Conservation (phyloP, 2,797 vertebrate genomes). For the Aulostomus chinensis region DNA sequence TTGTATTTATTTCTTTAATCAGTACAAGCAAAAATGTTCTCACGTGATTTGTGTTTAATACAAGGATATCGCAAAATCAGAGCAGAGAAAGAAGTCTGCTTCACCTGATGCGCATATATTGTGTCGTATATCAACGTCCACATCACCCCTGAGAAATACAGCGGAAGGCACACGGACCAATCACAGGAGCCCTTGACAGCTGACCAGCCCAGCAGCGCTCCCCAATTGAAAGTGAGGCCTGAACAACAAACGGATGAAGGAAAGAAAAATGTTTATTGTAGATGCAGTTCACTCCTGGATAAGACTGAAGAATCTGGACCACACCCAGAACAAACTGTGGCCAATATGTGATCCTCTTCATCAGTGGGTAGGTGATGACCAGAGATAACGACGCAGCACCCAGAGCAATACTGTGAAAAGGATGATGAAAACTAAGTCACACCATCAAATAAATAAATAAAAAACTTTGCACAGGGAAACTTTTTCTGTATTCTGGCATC, state of each 20-base stretch:
- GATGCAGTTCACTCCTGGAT: neutral
- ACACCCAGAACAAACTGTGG: constrained; percentile 92
- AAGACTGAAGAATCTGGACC: neutral
- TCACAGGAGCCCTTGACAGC: constrained; percentile 90
- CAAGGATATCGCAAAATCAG: too few species aligned
- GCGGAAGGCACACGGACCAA: constrained; percentile 91
- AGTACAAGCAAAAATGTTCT: too few species aligned
- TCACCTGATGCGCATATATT: constrained; percentile 97
- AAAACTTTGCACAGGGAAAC: too few species aligned
- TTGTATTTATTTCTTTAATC: too few species aligned
- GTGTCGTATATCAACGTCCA: constrained; percentile 97
- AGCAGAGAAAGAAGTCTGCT: too few species aligned
- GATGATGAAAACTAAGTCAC: neutral
- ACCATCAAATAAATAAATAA: neutral
- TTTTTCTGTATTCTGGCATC: too few species aligned
- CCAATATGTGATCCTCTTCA: constrained; percentile 98
- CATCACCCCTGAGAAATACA: constrained; percentile 94
- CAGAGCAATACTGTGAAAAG: constrained; percentile 83
- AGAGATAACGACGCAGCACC: constrained; percentile 90
- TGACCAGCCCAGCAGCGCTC: constrained; percentile 93
- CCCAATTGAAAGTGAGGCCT: constrained; percentile 97
- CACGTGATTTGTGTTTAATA: too few species aligned
- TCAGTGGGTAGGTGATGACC: constrained; percentile 91
- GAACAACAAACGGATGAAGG: neutral
- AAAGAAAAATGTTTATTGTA: too few species aligned